Evolutionary conservation across 2,113 vertebrate species (phyloP).

Genomic region (Corapipo altera): DNA sequence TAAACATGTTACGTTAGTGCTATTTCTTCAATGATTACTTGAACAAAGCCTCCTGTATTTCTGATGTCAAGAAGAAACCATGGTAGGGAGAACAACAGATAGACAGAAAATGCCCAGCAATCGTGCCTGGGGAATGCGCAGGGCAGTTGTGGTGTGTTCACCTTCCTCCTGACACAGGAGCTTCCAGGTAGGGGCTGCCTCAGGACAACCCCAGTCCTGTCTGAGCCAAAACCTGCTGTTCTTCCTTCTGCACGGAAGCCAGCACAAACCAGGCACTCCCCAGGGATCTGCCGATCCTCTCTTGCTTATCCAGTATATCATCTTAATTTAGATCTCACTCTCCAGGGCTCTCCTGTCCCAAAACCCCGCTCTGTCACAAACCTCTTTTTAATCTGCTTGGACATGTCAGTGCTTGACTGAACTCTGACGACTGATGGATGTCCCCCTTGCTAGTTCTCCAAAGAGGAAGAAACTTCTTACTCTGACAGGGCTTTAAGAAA

Average conservation of each 20-base stretch:
- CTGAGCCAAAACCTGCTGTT: not conserved
- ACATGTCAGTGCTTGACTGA: not conserved
- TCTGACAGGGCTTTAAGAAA: not conserved
- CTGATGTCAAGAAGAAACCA: not conserved
- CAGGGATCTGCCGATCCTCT: not conserved
- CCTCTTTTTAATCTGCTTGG: not conserved
- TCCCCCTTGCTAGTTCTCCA: not conserved
- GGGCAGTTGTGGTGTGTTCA: not conserved
- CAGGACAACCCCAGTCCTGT: not conserved
- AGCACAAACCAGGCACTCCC: not conserved
- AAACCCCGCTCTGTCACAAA: not conserved
- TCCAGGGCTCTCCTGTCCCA: not conserved
- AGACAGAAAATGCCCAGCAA: not conserved
- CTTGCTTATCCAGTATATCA: not conserved
- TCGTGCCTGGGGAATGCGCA: accelerated
- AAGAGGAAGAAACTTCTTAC: not conserved
- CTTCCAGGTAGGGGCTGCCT: not conserved
- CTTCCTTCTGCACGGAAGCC: not conserved
- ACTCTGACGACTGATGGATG: not conserved
- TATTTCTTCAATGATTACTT: not conserved
- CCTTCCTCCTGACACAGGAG: not conserved
- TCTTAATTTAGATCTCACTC: not conserved
- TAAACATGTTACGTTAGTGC: not conserved
- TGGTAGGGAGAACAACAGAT: accelerated
- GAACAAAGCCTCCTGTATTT: accelerated